Evolutionary conservation across 2,888 invertebrate genomes (phyloP).

Genomic region (Pachymerium ferrugineum): DNA sequence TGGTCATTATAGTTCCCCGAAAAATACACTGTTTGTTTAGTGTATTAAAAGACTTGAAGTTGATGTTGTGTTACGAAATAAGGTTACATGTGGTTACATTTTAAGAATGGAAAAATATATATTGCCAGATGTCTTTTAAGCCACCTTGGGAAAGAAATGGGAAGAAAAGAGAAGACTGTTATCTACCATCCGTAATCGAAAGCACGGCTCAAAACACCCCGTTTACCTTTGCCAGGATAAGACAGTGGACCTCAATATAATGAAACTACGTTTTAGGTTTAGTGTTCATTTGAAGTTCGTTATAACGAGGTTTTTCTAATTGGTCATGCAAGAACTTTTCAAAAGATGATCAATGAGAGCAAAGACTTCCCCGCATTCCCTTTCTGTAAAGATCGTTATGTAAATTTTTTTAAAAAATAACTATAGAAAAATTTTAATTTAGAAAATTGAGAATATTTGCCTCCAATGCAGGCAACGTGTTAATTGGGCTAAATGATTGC

Average conservation of each 20-base stretch:
- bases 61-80: too few species aligned
- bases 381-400: too few species aligned
- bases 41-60: too few species aligned
- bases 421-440: not conserved
- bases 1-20: not conserved
- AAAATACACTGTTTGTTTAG: not conserved
- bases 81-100: too few species aligned
- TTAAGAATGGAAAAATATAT: too few species aligned
- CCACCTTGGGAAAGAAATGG: not conserved
- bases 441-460: not conserved
- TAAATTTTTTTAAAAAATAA: not conserved
- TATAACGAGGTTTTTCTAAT: not conserved
- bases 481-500: not conserved
- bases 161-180: not conserved
- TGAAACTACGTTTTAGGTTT: not conserved
- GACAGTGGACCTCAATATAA: not conserved
- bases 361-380: not conserved
- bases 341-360: not conserved
- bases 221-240: not conserved
- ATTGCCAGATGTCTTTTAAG: not conserved
- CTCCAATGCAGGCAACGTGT: too few species aligned
- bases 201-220: not conserved
- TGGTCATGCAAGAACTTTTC: not conserved
- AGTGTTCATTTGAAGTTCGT: not conserved
- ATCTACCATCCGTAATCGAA: not conserved